Base-by-base conservation (phyloP, 2,113 vertebrate genomes). In the Fregetta grallaria region DNA sequence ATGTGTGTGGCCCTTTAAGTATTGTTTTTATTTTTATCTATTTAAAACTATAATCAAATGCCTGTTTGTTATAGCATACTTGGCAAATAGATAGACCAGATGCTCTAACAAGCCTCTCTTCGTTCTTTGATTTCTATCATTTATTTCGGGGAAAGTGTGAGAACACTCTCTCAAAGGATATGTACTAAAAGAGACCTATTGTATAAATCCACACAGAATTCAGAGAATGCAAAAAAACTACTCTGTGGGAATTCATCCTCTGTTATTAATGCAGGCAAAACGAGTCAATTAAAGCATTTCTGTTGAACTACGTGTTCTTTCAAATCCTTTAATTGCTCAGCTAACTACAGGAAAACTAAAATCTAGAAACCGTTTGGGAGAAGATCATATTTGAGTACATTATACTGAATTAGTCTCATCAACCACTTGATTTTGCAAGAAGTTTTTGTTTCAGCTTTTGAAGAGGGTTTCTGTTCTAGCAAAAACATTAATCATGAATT, bases 201-300 rank as follows among this genome's bases (percentile, higher is more conserved):
- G 94, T 97, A 76, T 95, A 82, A 94, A 80, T 92, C 71, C 78
- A 80, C 17, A 30, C 38, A 91, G 91, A 97, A 94, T 91, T 82
- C 91, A 36, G 76, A 88, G 91, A 91, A 92, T 97, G 89, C 74
- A 79, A 79, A 94, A 79, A 61, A 92, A 6, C 71, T 91, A 36
- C 38, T 88, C 62, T 76, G 40, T 84, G 77, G 84, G 80, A 94
- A 96, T 94, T 92, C 71, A 70, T 91, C 32, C 71, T 90, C 58
- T 94, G n/a, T 91, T 94, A 87, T 67, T 96, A 91, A 38, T 73
- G 62, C 38, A 88, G 89, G 63, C 81, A 95, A 95, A 96, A 92
- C 55, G 66, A 95, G 92, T 86, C 93, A 74, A 55, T 95, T 89
- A 92, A 97, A 94, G 68, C 66, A 80, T 83, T 89, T 95, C 67